phyloP scores from a whole-genome alignment of 2,888 invertebrate species.

The Ichneumon xanthorius region DNA sequence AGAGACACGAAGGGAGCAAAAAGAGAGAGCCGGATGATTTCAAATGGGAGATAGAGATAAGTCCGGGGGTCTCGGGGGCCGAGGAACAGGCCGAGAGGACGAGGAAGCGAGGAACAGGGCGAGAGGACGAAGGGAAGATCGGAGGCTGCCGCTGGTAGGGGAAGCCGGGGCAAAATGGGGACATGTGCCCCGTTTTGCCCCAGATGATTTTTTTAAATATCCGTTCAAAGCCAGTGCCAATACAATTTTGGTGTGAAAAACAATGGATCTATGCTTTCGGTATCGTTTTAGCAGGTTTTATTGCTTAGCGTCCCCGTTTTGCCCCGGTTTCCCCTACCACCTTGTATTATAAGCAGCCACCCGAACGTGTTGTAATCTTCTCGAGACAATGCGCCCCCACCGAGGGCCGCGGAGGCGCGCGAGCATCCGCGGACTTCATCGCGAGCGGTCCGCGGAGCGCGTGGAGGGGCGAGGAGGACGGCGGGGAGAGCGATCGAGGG shows the following conservation, averaged over 20 bases:
- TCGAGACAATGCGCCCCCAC: slow-evolving; percentile 83
- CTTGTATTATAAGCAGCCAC: slow-evolving; percentile 82
- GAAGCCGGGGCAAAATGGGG: no score
- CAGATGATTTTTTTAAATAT: no score
- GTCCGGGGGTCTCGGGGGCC: slow-evolving; percentile 51
- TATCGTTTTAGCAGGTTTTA: no score
- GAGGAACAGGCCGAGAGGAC: slow-evolving; percentile 25
- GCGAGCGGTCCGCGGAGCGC: slow-evolving; percentile 17
- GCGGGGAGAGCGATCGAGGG: not conserved
- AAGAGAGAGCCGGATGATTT: slow-evolving; percentile 47
- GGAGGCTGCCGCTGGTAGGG: slow-evolving; percentile 70
- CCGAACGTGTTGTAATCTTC: slow-evolving; percentile 84
- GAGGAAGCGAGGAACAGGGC: slow-evolving; percentile 10
- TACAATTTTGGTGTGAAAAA: no score
- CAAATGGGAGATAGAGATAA: slow-evolving; percentile 70
- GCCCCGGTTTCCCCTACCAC: slow-evolving; percentile 64
- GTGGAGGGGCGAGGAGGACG: slow-evolving; percentile 28
- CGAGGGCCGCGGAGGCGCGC: slow-evolving; percentile 71
- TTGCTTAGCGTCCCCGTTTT: no score
- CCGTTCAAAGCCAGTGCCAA: no score
- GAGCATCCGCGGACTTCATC: slow-evolving; percentile 63
- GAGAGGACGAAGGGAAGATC: slow-evolving; percentile 67
- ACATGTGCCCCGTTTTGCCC: no score
- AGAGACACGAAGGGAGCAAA: slow-evolving; percentile 45
- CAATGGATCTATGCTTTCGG: no score